Base-by-base conservation (phyloP, 2,113 vertebrate genomes). In the Pteropus alecto region DNA sequence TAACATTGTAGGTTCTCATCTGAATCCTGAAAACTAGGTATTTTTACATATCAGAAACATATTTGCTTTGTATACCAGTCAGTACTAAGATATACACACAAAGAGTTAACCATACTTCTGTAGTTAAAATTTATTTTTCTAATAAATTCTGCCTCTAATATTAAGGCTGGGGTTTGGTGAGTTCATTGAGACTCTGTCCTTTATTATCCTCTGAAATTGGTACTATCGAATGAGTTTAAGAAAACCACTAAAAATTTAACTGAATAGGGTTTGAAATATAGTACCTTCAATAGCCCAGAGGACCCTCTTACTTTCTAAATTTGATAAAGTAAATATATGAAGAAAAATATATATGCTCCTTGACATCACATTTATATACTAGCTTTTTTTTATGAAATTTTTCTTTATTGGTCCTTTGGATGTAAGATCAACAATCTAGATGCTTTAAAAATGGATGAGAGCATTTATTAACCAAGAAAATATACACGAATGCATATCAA, bases 311-410 rank as follows among this genome's bases (percentile, higher is more conserved):
- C 82, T 91, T 97, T 92, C 83, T 79, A 87, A 97, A 96, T 98
- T 88, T 7, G 54, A 98, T 97, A 96, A 97, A 95, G 83, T 91
- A 96, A 96, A 97, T 84, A 95, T 83, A 83, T 94, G 63, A 96
- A 96, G 97, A 96, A 97, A 97, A 96, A 97, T 95, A 91, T 68
- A 94, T 88, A 58, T 60, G 58, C 26, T 79, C 65, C 35, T 65
- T 88, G 92, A 46, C 63, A 97, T 85, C 71, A n/a, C 87, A 94
- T 93, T 94, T 92, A 96, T 94, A 87, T 54, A 79, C 51, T 71
- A 87, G 67, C 41, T 87, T 96, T 94, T 38, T 38, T 68, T 98
- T 93, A 95, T 85, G 87, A 94, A 91, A 96, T 87, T 96, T 96
- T 74, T 93, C 91, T 95, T 96, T 95, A 97, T 95, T 94, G 76